Evolutionary conservation across 1,140 invertebrate species (phyloP), one percentile per base, ranked within the genome.

Genomic region (Macrotrachela quadricornifera): DNA sequence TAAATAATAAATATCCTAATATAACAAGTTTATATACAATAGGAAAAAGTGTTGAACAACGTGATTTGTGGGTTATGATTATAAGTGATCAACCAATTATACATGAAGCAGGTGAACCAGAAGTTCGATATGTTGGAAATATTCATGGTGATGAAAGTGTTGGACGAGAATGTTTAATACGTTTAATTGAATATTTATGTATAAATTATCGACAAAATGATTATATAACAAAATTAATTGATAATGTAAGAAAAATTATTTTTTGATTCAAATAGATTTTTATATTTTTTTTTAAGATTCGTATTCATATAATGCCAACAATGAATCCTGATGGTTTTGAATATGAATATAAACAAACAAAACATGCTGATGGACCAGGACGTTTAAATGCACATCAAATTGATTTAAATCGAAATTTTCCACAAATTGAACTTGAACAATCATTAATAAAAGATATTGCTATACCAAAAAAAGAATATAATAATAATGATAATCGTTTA

Each of bases 381-480:
- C 73, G 91, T 59, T 62, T 66, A 1, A 97, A 99, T 71, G 81
- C 80, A 0, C 70, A 90, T 61, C 63, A 74, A 42, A 71, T 90
- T 1, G 92, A 97, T 68, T 72, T 99, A 1, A 97, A 97, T 70
- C 74, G 91, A 60, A 92, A 97, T 70, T 99, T 99, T 64, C 92
- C 92, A 0, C 85, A 92, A 82, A 88, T 57, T 90, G 80, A 66
- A 51, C 36, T n/a, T 41, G n/a, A 41, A 30, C 21, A 30, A 30
- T 30, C 21, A 8, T 30, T 30, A 4, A 30, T 4, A 30, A 30
- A 2, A 30, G 21, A 30, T 30, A 30, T 30, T 30, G 21, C 21
- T 30, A 30, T 4, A 8, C 21, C 21, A 8, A 30, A 30, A 41
- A 41, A 41, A 13, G 3, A 13, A n/a, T 41, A 6, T 13, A 41